Evolutionary conservation across 2,113 vertebrate species (phyloP).

Genomic region (Boulengeromyrus knoepffleri): DNA sequence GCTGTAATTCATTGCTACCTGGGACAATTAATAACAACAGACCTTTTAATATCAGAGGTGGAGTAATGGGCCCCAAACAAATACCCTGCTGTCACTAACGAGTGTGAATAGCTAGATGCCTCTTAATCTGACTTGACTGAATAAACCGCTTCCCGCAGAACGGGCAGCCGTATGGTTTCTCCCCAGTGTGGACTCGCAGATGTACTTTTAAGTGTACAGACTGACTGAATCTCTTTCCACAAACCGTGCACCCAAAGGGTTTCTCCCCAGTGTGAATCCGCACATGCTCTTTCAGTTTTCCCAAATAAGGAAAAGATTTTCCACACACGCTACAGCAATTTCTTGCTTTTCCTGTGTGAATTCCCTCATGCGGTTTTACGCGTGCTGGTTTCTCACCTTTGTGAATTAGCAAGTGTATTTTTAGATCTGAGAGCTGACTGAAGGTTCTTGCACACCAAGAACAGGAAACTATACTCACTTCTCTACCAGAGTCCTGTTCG

Average conservation of each 20-base stretch:
- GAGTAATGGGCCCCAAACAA: not conserved
- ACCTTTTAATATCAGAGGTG: not conserved
- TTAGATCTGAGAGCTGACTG: constrained; percentile 58
- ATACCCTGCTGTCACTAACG: constrained; percentile 45
- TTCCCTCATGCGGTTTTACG: not conserved
- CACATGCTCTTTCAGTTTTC: constrained; percentile 49
- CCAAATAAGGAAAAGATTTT: constrained; percentile 44
- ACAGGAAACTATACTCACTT: constrained; percentile 33
- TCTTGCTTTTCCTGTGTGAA: not conserved
- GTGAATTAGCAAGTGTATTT: constrained; percentile 57
- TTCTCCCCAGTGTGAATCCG: constrained; percentile 48
- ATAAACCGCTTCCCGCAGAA: constrained; percentile 64
- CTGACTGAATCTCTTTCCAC: constrained; percentile 62
- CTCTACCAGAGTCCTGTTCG: not conserved
- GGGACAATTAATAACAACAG: not conserved
- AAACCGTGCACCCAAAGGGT: constrained; percentile 57
- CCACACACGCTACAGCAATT: not conserved
- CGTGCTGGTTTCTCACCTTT: constrained; percentile 44
- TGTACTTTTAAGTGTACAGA: constrained; percentile 61
- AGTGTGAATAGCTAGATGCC: constrained; percentile 60
- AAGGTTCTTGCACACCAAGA: constrained; percentile 58
- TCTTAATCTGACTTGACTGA: constrained; percentile 58
- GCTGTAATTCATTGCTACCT: not conserved
- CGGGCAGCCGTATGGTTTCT: constrained; percentile 60
- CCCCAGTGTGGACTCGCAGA: constrained; percentile 62